A percentile compares a stretch with the other conserved stretches of the same genome.
Evolutionary conservation across 1,140 invertebrate species (phyloP).

Genomic region (roundworm (Caenorhabditis elegans)): WBcel235 BX284604.4:11862001-11862500

Average conservation of each 20-base stretch:
- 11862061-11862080: not conserved
- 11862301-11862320: constrained; percentile 99
- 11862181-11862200: constrained; percentile 75
- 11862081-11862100: constrained; percentile 79
- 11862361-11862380: constrained; percentile 28
- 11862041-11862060: not conserved
- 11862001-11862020: too few species aligned
- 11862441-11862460: not conserved
- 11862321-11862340: constrained; percentile 98
- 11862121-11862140: constrained; percentile 99
- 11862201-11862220: constrained; percentile 96
- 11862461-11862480: too few species aligned
- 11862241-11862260: constrained; percentile 81
- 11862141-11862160: constrained; percentile 96
- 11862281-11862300: constrained; percentile 93
- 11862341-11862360: constrained; percentile 78
- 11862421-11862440: not conserved
- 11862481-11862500: too few species aligned
- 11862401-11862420: not conserved
- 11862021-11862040: too few species aligned
- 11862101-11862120: constrained; percentile 99
- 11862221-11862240: constrained; percentile 91
- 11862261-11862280: constrained; percentile 2
- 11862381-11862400: constrained; percentile 27
- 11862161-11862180: constrained; percentile 89